Evolutionary conservation across 2,888 invertebrate species (phyloP), one percentile per base, ranked within the genome.

Genomic region (Eristalinus sepulchralis): DNA sequence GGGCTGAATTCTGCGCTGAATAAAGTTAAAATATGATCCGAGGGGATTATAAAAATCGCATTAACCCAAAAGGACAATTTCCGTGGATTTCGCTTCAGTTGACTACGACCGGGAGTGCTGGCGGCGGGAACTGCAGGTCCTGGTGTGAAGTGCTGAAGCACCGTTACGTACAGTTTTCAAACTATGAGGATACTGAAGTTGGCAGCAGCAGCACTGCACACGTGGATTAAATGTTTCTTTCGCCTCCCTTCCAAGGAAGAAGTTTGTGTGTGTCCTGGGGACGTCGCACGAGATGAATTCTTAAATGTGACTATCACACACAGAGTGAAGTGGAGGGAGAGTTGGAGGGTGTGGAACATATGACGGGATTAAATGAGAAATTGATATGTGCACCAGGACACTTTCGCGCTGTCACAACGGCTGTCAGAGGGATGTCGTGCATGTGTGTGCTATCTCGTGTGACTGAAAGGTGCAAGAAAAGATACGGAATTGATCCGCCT

Each of bases 121-220:
- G 20, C 34, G 34, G 6, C 24, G 47, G 11, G 5, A 17, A 17
- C 34, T 59, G 59, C 66, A 17, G 70, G 60, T 66, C 60, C 63
- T 66, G 33, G 77, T 72, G 71, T 73, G 80, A 73, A 80, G 66
- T 73, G 64, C 24, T 47, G 47, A 60, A 71, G 71, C 63, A 79
- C 72, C 66, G 66, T 66, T 72, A 27, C 63, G 71, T 72, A 39
- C 17, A 63, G 63, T 64, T 63, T 62, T 22, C 31, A 36, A 55
- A 64, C 9, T 31, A n/a, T 31, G 71, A n/a, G 39, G 88, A 88
- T 90, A 75, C 47, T 8, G 17, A 4, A 47, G 47, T 47, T 47
- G 17, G 47, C 17, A 17, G 89, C 88, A 89, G 89, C 88, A 89
- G 89, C 89, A 88, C 89, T 90, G 90, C 90, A 90, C 90, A 81